Conservation (phyloP, 2,797 vertebrate species). For the Halcyon chelicuti region DNA sequence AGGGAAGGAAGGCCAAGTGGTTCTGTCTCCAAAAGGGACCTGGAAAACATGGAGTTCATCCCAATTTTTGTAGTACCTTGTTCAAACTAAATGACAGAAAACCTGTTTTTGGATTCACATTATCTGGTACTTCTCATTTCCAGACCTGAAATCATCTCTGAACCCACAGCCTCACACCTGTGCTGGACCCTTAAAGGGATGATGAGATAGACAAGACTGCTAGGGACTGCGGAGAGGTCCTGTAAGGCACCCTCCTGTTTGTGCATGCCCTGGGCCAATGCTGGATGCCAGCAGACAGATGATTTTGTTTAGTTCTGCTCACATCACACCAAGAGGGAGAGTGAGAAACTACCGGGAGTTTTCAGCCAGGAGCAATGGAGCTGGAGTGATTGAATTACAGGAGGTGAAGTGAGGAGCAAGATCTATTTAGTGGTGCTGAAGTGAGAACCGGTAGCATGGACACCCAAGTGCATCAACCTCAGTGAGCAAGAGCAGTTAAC, state of each 20-base stretch:
- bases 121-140: background rate
- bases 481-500: background rate
- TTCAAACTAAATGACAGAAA: background rate
- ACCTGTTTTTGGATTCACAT: background rate
- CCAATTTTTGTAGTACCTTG: background rate
- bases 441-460: background rate
- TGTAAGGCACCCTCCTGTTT: background rate
- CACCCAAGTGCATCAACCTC: background rate
- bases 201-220: background rate
- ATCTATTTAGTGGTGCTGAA: background rate
- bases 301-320: background rate
- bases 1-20: background rate
- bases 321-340: background rate
- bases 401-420: background rate
- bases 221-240: background rate
- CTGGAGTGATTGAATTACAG: constrained; percentile 13
- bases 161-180: accelerated
- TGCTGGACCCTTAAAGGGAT: background rate
- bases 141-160: background rate
- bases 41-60: background rate
- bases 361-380: background rate
- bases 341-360: background rate
- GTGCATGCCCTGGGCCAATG: accelerated
- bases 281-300: background rate
- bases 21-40: background rate